These are phyloP conservation scores for Ailuropoda melanoleuca DNA, from an alignment of 2,113 vertebrate species.

Conservation along the genomic window DNA sequence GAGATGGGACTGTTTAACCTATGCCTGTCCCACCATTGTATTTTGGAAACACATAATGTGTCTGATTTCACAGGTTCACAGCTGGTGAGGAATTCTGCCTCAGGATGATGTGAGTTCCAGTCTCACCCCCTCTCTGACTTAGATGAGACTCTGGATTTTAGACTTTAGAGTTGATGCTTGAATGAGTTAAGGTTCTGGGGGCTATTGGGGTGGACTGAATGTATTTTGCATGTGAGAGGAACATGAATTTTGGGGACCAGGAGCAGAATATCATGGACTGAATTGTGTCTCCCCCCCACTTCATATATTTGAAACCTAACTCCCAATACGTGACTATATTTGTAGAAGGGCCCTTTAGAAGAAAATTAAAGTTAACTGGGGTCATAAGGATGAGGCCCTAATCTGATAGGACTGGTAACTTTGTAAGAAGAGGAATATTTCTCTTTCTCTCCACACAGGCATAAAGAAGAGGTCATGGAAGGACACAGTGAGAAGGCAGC, in stretches of 20 bases:
- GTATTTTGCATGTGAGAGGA: neutral
- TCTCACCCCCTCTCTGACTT: neutral
- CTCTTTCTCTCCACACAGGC: neutral
- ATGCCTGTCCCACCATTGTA: neutral
- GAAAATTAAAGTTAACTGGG: neutral
- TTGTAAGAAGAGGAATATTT: neutral
- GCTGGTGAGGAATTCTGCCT: neutral
- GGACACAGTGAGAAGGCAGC: neutral
- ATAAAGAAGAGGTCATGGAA: neutral
- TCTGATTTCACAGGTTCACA: neutral
- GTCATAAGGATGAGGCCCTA: neutral
- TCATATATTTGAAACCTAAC: neutral
- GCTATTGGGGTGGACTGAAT: neutral
- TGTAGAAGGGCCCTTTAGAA: neutral
- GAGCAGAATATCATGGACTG: neutral
- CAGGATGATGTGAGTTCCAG: neutral
- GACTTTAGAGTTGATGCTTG: neutral
- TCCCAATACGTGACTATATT: neutral
- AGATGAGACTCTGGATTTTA: neutral
- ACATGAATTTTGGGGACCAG: neutral
- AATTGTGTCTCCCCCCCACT: neutral
- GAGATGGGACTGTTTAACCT: neutral
- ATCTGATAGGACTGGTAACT: neutral
- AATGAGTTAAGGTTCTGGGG: neutral
- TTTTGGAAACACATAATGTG: neutral